Base-by-base conservation (phyloP, 2,888 invertebrate genomes). In the Prosapia bicincta region DNA sequence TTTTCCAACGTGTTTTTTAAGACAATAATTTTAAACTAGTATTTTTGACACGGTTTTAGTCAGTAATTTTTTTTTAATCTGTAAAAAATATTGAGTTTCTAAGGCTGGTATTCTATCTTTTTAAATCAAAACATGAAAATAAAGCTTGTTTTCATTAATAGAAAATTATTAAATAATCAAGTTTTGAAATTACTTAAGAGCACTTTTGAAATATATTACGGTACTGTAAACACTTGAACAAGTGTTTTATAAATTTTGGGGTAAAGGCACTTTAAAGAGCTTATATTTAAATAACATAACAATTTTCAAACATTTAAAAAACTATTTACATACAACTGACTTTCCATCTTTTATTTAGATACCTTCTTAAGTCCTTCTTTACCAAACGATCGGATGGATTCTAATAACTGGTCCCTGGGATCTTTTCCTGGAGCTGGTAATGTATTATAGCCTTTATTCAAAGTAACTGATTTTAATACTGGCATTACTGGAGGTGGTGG, bases 351-450 rank as follows among this genome's bases (percentile, higher is more conserved):
- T 28, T 54, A 20, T 13, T 28, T 69, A n/a, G 43, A 69, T 43
- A 74, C 28, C 65, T 43, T 69, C 30, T 74, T 74, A 23, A 74
- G 65, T 30, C 28, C 43, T 24, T 74, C 74, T 54, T 28, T 74
- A 25, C 92, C 91, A 79, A 93, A 93, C 83, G 88, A 90, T 79
- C 92, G 86, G 81, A 94, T 94, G 23, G 92, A 91, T 71, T 89
- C 88, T 83, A 94, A 85, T 32, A 94, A 85, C 81, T 90, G 88
- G 80, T 91, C 89, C 68, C 92, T 86, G 0, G 90, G 87, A 83
- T 93, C 91, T 1, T 84, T 81, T 68, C 83, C 82, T 24, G 72
- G 65, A 15, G 71, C 75, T 69, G 80, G 80, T 24, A 77, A 71
- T 70, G 77, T 71, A n/a, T 71, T 70, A 28, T 74, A 76, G 71